Evolutionary conservation across 2,113 vertebrate genomes (phyloP).

Genomic region (Callipepla squamata): DNA sequence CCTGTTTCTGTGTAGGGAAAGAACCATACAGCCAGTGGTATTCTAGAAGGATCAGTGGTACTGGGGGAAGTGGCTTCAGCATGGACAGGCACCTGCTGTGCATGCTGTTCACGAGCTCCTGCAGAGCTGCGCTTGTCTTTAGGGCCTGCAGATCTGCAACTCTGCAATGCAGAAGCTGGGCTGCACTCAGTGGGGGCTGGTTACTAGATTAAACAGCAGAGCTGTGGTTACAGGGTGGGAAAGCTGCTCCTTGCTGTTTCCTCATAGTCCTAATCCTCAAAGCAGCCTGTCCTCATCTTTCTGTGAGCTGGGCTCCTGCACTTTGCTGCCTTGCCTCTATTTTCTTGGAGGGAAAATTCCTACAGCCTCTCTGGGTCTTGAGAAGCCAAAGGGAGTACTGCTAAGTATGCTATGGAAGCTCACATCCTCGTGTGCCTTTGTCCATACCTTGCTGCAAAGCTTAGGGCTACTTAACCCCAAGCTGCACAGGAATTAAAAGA

Average conservation of each 20-base stretch:
- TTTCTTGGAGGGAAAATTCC: not conserved
- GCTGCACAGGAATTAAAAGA: not conserved
- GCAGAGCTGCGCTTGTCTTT: not conserved
- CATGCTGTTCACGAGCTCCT: not conserved
- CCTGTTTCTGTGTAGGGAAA: not conserved
- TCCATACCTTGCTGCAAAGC: not conserved
- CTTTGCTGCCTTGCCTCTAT: not conserved
- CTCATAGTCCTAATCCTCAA: accelerated
- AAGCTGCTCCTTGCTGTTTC: not conserved
- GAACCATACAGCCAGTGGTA: not conserved
- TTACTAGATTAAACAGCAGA: not conserved
- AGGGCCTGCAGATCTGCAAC: not conserved
- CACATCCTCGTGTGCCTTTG: not conserved
- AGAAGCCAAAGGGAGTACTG: not conserved
- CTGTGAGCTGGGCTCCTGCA: not conserved
- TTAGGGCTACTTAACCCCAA: not conserved
- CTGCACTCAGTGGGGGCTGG: not conserved
- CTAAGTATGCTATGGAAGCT: not conserved
- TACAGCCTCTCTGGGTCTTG: not conserved
- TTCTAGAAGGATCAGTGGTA: not conserved
- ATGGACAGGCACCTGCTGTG: not conserved
- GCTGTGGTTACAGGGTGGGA: not conserved
- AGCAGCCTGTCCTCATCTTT: not conserved
- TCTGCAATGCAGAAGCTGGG: not conserved
- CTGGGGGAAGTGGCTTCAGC: not conserved